Evolutionary conservation across 2,888 invertebrate species (phyloP), one percentile per base, ranked within the genome.

Genomic region (Zygaena filipendulae): DNA sequence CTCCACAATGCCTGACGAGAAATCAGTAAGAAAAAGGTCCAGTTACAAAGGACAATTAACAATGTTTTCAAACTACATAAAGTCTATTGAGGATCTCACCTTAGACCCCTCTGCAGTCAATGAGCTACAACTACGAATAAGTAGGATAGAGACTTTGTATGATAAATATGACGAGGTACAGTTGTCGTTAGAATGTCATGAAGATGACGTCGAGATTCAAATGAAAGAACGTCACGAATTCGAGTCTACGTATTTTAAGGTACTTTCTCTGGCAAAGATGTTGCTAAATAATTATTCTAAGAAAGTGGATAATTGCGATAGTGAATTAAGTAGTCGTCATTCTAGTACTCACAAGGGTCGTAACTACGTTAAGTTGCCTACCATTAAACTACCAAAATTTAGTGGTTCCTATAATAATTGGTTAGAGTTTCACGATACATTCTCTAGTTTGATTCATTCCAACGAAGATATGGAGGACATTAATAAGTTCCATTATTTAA

Each of bases 391-490:
- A 10, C 43, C 45, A 3, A 41, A 39, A 21, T 43, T 45, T 27
- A 23, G 13, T 13, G 46, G 44, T 9, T 30, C 24, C 4, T 42
- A 39, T 32, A 16, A 7, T 7, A 16, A 16, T 16, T 47, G 47
- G 43, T 22, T 45, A 3, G 49, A 45, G 23, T 47, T 49, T 30
- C 33, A 25, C 4, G 46, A 46, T 19, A 43, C 41, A 0, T 45
- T 38, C 27, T 3, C 27, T 5, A 39, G 39, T 22, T 28, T 45
- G n/a, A 42, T 46, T 11, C 44, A 47, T 25, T 16, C 7, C 7
- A 16, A 16, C 7, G 16, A 5, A 5, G 16, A 16, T 6, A 16
- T 16, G 16, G 16, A 16, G 4, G 16, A 16, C 4, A 16, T 16
- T 16, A 16, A 16, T 16, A 16, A 16, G 7, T 16, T 16, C 7